Conservation (phyloP, 1,140 invertebrate species). For the Ptiloglossa arizonensis region DNA sequence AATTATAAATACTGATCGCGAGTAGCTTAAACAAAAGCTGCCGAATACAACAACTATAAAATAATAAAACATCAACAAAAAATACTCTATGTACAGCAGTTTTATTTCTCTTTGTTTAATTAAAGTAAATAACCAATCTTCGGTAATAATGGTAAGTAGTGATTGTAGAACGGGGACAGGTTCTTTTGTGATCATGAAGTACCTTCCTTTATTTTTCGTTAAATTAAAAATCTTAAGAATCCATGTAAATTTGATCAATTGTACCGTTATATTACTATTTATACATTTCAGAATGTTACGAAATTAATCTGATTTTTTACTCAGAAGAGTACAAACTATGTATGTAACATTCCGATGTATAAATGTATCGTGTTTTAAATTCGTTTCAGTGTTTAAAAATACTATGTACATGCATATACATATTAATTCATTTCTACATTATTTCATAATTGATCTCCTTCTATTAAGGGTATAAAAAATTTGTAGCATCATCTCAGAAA, state of each 20-base stretch:
- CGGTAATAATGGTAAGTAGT: slow-evolving; percentile 71
- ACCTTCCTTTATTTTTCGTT: slow-evolving; percentile 55
- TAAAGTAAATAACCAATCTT: slow-evolving; percentile 72
- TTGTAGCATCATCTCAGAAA: background rate
- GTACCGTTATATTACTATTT: slow-evolving; percentile 5
- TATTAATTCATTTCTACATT: slow-evolving; percentile 47
- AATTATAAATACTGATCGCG: slow-evolving; percentile 16
- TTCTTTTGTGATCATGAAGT: slow-evolving; percentile 52
- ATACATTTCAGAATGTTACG: background rate
- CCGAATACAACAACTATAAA: slow-evolving; percentile 60
- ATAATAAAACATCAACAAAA: slow-evolving; percentile 78
- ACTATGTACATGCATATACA: slow-evolving; percentile 62
- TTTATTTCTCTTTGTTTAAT: slow-evolving; percentile 75
- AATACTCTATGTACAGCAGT: slow-evolving; percentile 78
- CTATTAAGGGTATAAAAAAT: background rate
- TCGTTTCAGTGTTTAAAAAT: slow-evolving; percentile 26
- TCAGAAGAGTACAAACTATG: slow-evolving; percentile 14
- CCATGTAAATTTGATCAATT: slow-evolving; percentile 60
- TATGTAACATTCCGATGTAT: slow-evolving; percentile 13
- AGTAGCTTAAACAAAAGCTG: slow-evolving; percentile 65
- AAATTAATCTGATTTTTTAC: background rate
- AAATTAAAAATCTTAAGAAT: slow-evolving; percentile 74
- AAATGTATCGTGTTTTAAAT: slow-evolving; percentile 2
- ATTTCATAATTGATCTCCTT: background rate
- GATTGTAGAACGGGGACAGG: slow-evolving; percentile 69